Conservation (phyloP, 2,888 invertebrate species). For the Pecten maximus region DNA sequence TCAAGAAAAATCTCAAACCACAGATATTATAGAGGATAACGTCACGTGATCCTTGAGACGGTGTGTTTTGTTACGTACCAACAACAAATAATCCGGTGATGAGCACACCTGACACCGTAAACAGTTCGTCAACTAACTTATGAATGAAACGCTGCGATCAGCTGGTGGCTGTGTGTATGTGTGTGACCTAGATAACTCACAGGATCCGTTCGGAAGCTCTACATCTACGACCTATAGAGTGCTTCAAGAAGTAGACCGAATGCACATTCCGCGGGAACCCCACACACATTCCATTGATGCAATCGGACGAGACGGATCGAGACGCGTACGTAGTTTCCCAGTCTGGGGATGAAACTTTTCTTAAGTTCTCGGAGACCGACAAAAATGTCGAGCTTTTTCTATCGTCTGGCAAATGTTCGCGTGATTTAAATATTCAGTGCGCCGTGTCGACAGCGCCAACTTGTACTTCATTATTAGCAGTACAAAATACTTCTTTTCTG, state of each 20-base stretch:
- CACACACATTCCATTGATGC: conserved; percentile 51
- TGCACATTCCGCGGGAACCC: conserved; percentile 48
- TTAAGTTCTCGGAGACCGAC: no score
- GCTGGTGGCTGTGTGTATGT: conserved; percentile 50
- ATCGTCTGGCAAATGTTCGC: no score
- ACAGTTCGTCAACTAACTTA: conserved; percentile 46
- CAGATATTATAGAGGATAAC: neutral
- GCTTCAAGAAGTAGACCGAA: conserved; percentile 44
- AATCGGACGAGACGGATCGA: neutral
- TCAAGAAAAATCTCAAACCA: neutral
- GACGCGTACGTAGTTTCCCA: no score
- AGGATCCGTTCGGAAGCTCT: conserved; percentile 41
- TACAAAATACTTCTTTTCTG: no score
- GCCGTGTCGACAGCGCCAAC: no score
- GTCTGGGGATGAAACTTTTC: no score
- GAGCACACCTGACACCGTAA: conserved; percentile 6
- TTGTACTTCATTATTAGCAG: no score
- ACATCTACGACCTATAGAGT: conserved; percentile 35
- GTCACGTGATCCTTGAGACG: neutral
- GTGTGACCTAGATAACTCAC: conserved; percentile 54
- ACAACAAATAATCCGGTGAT: neutral
- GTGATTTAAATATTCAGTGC: no score
- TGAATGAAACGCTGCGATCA: conserved; percentile 61
- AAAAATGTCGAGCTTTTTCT: no score
- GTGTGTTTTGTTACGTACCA: neutral